phyloP scores from a whole-genome alignment of 2,797 vertebrate species.

The Enoplosus armatus region DNA sequence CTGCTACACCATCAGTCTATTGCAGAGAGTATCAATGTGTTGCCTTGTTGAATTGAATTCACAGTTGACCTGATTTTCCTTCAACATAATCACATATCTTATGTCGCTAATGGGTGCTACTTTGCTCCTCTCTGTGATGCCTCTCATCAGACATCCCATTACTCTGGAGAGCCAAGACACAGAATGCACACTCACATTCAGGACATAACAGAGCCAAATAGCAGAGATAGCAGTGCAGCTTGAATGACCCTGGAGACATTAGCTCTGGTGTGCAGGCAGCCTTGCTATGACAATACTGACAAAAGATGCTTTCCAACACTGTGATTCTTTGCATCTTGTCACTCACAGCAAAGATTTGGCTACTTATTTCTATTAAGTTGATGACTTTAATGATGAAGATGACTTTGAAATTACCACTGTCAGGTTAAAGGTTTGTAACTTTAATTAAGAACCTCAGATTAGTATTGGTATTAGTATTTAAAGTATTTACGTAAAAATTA shows the following conservation, averaged over 20 bases:
- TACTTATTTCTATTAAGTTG: background rate
- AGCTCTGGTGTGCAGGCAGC: background rate
- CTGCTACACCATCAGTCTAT: background rate
- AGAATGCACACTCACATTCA: constrained; percentile 47
- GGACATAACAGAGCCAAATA: constrained; percentile 49
- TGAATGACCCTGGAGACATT: constrained; percentile 6
- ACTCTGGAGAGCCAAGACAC: constrained; percentile 4
- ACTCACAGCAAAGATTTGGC: background rate
- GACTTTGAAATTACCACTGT: background rate
- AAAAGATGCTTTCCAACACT: constrained; percentile 13
- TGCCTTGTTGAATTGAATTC: constrained; percentile 1
- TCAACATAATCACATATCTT: background rate
- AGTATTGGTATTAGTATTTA: background rate
- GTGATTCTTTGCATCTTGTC: constrained; percentile 21
- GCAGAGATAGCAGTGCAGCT: constrained; percentile 30
- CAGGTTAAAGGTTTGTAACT: background rate
- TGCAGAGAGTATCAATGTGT: background rate
- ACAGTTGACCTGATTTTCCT: background rate
- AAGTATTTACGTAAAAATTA: background rate
- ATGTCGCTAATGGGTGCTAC: constrained; percentile 12
- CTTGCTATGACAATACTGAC: background rate
- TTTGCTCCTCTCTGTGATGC: constrained; percentile 30
- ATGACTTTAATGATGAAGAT: background rate
- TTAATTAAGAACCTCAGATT: background rate
- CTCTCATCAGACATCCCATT: constrained; percentile 37